phyloP scores from a whole-genome alignment of 2,113 vertebrate species.

The Trachemys scripta region DNA sequence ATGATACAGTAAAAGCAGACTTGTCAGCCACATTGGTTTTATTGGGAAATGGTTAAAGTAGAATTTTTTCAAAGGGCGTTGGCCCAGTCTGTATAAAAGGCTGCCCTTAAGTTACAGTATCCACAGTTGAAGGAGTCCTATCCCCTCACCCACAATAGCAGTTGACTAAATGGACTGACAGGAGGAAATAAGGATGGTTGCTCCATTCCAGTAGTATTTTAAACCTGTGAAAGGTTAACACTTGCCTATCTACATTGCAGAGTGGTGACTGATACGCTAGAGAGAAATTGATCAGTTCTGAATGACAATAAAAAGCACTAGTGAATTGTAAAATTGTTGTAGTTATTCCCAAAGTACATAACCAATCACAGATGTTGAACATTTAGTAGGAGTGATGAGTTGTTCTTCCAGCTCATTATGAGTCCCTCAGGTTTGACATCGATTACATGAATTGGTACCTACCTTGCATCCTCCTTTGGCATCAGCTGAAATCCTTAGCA shows the following conservation, averaged over 20 bases:
- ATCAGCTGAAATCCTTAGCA: fast-evolving
- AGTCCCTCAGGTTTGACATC: not conserved
- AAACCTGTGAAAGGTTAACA: fast-evolving
- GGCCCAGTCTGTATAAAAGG: not conserved
- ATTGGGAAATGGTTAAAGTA: not conserved
- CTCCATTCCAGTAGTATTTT: not conserved
- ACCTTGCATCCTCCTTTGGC: fast-evolving
- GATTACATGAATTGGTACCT: fast-evolving
- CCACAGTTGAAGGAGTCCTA: fast-evolving
- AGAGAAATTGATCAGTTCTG: fast-evolving
- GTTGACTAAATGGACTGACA: not conserved
- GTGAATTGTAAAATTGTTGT: not conserved
- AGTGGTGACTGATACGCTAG: fast-evolving
- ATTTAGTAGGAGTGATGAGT: not conserved
- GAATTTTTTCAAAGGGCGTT: not conserved
- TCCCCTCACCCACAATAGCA: fast-evolving
- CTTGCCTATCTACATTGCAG: not conserved
- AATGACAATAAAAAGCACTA: not conserved
- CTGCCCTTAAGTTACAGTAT: not conserved
- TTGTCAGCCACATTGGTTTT: not conserved
- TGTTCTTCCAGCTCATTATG: not conserved
- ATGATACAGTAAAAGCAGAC: not conserved
- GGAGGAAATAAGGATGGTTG: not conserved
- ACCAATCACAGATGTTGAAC: constrained; percentile 1
- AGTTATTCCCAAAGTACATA: fast-evolving